Conservation (phyloP, 92 coral and sea anemone genomes). For the Isaurus tuberculatus region DNA sequence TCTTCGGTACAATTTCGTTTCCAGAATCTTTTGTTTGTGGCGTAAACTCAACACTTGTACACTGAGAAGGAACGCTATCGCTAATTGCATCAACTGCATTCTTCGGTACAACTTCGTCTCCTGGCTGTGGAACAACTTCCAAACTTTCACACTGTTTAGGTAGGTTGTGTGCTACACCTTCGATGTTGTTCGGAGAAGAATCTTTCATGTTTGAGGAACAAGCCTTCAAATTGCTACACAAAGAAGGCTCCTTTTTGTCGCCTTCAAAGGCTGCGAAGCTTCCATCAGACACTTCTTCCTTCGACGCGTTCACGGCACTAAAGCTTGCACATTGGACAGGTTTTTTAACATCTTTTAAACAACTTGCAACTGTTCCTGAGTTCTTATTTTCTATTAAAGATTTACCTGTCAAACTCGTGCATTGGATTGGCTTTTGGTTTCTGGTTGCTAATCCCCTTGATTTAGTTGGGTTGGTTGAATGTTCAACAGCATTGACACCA, state of each 20-base stretch:
- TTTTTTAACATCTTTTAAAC: background rate
- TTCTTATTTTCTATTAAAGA: background rate
- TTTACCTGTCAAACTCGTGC: background rate
- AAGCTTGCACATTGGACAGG: background rate
- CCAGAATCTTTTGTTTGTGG: background rate
- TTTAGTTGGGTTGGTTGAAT: background rate
- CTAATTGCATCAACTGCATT: background rate
- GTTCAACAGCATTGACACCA: background rate
- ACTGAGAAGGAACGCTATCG: background rate
- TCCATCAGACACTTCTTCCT: background rate
- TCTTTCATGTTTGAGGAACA: background rate
- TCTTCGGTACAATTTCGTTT: too few species aligned
- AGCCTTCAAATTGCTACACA: background rate
- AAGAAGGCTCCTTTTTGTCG: background rate
- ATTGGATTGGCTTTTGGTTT: background rate
- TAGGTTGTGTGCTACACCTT: background rate
- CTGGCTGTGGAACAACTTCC: background rate
- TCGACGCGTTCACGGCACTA: background rate
- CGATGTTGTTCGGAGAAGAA: background rate
- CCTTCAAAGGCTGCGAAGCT: background rate
- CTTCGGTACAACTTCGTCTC: background rate
- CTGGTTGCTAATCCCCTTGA: background rate
- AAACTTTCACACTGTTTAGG: slow-evolving; percentile 10
- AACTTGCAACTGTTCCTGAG: background rate
- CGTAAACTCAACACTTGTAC: background rate